Evolutionary conservation across 1,140 invertebrate genomes (phyloP).

Genomic region (Trichonephila clavipes): DNA sequence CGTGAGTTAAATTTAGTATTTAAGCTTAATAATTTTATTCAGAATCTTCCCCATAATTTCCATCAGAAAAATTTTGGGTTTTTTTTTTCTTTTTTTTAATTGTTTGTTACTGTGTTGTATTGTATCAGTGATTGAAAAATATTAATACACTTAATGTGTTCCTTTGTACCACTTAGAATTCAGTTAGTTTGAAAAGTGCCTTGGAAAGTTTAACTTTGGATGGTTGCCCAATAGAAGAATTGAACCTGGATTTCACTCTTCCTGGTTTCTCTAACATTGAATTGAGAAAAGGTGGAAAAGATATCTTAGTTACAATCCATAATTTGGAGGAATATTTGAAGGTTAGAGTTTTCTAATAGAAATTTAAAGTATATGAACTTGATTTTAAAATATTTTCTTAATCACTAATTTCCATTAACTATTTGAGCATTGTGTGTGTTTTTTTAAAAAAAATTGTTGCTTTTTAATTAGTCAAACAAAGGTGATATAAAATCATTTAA

Average conservation of each 20-base stretch:
- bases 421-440: not conserved
- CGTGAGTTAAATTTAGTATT: constrained; percentile 49
- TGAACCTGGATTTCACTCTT: constrained; percentile 96
- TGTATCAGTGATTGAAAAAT: not conserved
- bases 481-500: no score
- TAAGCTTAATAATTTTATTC: no score
- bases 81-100: no score
- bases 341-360: constrained; percentile 81
- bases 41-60: no score
- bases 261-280: constrained; percentile 96
- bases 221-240: constrained; percentile 93
- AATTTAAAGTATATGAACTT: not conserved
- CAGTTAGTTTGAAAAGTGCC: constrained; percentile 80
- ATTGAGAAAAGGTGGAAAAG: constrained; percentile 94
- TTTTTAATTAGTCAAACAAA: no score
- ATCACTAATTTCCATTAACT: not conserved
- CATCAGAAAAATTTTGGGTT: no score
- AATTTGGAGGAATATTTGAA: constrained; percentile 97
- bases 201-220: constrained; percentile 91
- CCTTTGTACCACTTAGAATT: no score
- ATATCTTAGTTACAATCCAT: constrained; percentile 93
- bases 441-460: no score
- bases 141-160: not conserved
- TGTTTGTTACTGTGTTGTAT: no score
- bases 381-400: not conserved